Conservation (phyloP, 2,797 vertebrate genomes). For the Cryptoprocta ferox region DNA sequence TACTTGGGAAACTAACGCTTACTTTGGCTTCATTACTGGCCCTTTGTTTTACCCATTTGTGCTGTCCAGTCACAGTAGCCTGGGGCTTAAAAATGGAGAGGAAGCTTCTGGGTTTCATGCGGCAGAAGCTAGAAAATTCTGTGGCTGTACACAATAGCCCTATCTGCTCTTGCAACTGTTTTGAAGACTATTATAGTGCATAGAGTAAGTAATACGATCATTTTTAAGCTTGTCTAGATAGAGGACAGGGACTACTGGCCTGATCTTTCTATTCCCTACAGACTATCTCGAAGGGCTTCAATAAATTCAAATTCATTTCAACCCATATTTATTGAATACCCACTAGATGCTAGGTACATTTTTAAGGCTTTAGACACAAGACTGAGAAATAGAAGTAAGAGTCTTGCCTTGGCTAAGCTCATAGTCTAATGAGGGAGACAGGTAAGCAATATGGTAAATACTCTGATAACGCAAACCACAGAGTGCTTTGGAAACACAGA, state of each 20-base stretch:
- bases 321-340: neutral
- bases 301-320: constrained; percentile 5
- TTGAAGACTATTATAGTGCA: neutral
- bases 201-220: neutral
- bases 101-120: neutral
- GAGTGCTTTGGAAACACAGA: neutral
- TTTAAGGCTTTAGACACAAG: neutral
- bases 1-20: neutral
- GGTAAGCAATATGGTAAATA: neutral
- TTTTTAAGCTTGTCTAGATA: neutral
- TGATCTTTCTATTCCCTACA: neutral
- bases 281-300: neutral
- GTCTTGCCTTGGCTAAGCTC: neutral
- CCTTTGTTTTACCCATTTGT: constrained; percentile 4
- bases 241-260: neutral
- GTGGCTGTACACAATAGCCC: neutral
- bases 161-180: neutral
- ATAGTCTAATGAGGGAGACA: neutral
- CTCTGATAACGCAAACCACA: neutral
- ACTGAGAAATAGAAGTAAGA: neutral
- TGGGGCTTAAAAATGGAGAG: neutral
- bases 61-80: neutral
- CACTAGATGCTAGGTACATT: neutral
- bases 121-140: neutral
- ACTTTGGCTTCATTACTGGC: neutral